A percentile compares a stretch with the other conserved stretches of the same genome.
Evolutionary conservation across 2,797 vertebrate genomes (phyloP).

Genomic region (Malurus splendens): DNA sequence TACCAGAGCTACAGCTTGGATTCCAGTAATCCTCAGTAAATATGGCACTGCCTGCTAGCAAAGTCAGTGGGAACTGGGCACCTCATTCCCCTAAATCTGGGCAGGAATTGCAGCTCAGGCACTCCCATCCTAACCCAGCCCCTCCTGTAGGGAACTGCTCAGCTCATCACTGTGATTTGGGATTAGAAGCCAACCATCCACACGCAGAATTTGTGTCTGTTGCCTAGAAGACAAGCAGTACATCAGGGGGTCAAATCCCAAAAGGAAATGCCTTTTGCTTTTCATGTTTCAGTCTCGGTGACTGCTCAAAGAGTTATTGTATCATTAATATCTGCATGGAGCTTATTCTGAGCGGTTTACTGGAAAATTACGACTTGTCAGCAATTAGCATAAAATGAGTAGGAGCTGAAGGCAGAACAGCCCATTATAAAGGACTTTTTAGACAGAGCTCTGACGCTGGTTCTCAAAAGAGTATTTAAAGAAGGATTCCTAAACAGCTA

Average conservation of each 20-base stretch:
- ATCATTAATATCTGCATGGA: background rate
- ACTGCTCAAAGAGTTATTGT: background rate
- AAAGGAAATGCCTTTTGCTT: background rate
- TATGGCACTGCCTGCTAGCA: background rate
- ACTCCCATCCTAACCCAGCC: background rate
- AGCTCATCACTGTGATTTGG: background rate
- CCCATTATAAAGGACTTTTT: background rate
- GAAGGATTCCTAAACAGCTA: background rate
- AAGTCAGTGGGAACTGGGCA: background rate
- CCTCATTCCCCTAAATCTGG: background rate
- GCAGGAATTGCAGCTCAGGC: background rate
- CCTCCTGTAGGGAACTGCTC: background rate
- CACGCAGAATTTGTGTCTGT: background rate
- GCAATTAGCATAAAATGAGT: slow-evolving; percentile 16
- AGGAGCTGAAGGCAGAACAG: background rate
- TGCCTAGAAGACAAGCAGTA: background rate
- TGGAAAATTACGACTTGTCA: slow-evolving; percentile 18
- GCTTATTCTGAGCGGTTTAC: background rate
- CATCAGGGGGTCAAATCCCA: background rate
- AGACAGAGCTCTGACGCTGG: background rate
- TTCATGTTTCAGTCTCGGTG: background rate
- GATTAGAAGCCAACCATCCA: background rate
- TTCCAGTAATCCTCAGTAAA: background rate
- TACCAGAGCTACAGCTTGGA: background rate
- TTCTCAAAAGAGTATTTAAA: slow-evolving; percentile 3